Base-by-base conservation (phyloP, 2,797 vertebrate genomes). In the Acanthiza pusilla region DNA sequence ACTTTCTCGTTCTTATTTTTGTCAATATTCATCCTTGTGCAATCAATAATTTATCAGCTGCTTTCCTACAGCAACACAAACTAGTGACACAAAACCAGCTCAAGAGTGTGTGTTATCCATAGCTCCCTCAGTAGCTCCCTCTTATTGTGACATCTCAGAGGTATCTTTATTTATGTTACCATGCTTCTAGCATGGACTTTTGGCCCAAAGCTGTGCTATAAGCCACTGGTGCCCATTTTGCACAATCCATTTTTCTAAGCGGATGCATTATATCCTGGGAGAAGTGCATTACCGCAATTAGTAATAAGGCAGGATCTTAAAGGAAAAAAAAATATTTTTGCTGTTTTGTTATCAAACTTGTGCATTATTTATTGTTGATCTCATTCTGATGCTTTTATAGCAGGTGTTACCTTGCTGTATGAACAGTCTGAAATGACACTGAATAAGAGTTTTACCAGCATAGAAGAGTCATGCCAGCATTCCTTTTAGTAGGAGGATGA, bases 21-120 rank as follows among this genome's bases (percentile, higher is more conserved):
- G 34, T 47, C 68, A 47, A 30, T 91, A 54, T 45, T 68, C 47
- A 47, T 76, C 36, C 54, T 60, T 8, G 1, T 45, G 25, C 30
- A 42, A 75, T 93, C 66, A 63, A 47, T 86, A 84, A 86, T 83
- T 85, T 92, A 79, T 48, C 40, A 61, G 16, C 32, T 67, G 19
- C 50, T 93, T 92, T 74, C 72, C 40, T 43, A 27, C 7, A 57
- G 18, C 51, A 66, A 73, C 21, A 62, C 27, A 72, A 63, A 47
- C 14, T 26, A 62, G 20, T 32, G 36, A 29, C 20, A 68, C 8
- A 68, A 55, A 65, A 63, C 1, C 60, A 82, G 17, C 11, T 43
- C 48, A 16, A 34, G 45, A 71, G 50, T 2, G 11, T 40, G 19
- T 50, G 73, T 61, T 45, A 9, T 58, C 85, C 53, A 9, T 20